phyloP scores from a whole-genome alignment of 2,113 vertebrate genomes.

The Lonchura striata region DNA sequence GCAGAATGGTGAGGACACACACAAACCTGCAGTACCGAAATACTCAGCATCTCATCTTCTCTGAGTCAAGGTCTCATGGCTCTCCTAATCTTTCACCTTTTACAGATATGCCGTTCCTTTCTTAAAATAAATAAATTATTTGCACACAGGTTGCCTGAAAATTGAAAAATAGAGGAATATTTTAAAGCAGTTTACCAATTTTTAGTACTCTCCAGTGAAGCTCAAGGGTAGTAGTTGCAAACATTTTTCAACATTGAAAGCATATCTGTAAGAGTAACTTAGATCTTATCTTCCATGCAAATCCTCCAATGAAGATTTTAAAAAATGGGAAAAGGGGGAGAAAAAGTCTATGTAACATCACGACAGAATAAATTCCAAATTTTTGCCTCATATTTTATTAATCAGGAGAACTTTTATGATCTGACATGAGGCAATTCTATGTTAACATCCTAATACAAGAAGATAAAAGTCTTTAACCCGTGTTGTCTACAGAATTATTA shows the following conservation, averaged over 20 bases:
- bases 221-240: background rate
- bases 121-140: background rate
- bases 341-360: background rate
- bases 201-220: background rate
- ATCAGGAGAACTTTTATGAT: background rate
- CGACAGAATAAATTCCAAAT: background rate
- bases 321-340: background rate
- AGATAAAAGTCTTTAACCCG: background rate
- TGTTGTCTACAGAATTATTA: background rate
- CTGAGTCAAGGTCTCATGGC: background rate
- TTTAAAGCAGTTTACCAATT: background rate
- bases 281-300: background rate
- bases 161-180: background rate
- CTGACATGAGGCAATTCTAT: background rate
- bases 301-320: background rate
- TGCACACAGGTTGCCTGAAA: background rate
- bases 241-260: background rate
- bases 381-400: background rate
- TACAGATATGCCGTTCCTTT: background rate
- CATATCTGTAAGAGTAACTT: background rate
- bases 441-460: background rate
- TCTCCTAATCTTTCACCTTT: background rate
- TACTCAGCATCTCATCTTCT: fast-evolving
- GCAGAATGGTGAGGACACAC: background rate
- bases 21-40: background rate